Conservation (phyloP, 2,113 vertebrate genomes). For the Hyaena hyaena region DNA sequence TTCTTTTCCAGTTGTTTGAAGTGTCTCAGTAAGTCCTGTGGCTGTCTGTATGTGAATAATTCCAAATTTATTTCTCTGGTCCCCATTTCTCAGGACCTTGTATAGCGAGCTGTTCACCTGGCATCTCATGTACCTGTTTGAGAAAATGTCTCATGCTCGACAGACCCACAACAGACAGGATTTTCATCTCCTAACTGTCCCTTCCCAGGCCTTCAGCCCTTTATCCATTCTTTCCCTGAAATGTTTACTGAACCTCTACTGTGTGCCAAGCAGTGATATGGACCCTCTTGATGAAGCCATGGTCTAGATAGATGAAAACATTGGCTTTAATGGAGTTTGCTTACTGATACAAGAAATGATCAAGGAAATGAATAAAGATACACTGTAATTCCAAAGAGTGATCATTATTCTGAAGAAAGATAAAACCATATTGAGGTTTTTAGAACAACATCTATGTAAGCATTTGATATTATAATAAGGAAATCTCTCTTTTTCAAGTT, state of each 20-base stretch:
- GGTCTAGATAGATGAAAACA: not conserved
- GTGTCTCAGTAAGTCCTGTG: not conserved
- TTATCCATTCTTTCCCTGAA: not conserved
- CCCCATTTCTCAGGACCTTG: not conserved
- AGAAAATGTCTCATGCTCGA: not conserved
- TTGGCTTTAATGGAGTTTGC: not conserved
- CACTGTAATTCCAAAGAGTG: fast-evolving
- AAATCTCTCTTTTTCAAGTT: not conserved
- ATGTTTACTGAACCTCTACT: not conserved
- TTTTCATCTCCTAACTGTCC: not conserved
- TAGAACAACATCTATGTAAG: not conserved
- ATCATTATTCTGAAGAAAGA: not conserved
- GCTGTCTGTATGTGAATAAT: not conserved
- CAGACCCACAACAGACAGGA: not conserved
- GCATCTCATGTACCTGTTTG: not conserved
- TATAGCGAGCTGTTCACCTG: no score
- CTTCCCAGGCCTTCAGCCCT: not conserved
- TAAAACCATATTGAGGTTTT: not conserved
- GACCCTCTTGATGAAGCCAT: fast-evolving
- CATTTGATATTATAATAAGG: not conserved
- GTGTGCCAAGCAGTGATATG: fast-evolving
- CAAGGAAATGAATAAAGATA: no score
- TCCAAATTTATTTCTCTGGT: not conserved
- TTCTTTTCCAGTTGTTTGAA: not conserved
- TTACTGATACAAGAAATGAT: not conserved